Evolutionary conservation across 2,888 invertebrate species (phyloP), one percentile per base, ranked within the genome.

Genomic region (Charanyca ferruginea): DNA sequence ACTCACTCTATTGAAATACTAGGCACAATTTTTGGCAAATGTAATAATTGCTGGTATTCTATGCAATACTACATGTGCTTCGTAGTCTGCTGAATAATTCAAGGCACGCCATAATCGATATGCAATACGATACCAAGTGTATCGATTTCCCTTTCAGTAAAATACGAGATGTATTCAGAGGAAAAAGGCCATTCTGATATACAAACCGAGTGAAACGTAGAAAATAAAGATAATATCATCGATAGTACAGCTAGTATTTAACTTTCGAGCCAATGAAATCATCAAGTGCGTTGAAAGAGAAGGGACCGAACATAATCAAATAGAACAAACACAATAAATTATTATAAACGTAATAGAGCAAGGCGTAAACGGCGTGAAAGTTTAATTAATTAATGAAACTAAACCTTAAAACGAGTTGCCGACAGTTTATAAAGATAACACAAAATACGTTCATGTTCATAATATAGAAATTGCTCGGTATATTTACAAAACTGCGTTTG

Each of bases 61-160:
- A 57, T 72, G 66, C 62, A 70, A 58, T 57, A 55, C 64, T 74
- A 74, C 75, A 80, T 64, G 64, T 78, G 73, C 55, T 72, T 73
- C 60, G 65, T 75, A 68, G 76, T 67, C 79, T 76, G 47, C 71
- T 89, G 85, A 91, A 91, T 91, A 85, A 90, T 90, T 88, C 88
- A 87, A 80, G 59, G 70, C 83, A 83, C 81, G 83, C 79, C 79
- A 82, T 84, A 87, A 89, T 89, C 87, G 89, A 91, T 91, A 89
- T 86, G 77, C 86, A 80, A 81, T 79, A 80, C 83, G 89, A 90
- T 89, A 89, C 83, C 54, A 68, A 66, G 62, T 68, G 78, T 75
- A 85, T 86, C 83, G 83, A 85, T 86, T 89, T 86, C 81, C 79
- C 81, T 85, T 84, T 83, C 80, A 80, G 80, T 79, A 72, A 77